phyloP scores from a whole-genome alignment of 2,797 vertebrate species.

The Sternotherus odoratus region DNA sequence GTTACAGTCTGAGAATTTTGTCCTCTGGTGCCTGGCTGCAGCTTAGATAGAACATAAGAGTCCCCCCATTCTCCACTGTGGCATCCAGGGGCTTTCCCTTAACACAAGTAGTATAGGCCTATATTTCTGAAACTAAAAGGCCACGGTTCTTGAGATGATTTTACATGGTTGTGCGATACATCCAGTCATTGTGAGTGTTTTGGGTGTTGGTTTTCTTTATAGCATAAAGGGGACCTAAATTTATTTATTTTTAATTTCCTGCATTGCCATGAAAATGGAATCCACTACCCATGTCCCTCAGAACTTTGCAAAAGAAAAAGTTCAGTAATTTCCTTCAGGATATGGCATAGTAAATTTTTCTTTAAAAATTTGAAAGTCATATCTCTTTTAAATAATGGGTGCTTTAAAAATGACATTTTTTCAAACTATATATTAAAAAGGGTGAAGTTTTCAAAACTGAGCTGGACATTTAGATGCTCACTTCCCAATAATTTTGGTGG shows the following conservation, averaged over 20 bases:
- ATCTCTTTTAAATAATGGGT: background rate
- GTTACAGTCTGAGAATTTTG: background rate
- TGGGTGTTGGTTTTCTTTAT: too few species aligned
- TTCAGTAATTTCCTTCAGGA: background rate
- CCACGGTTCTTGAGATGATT: too few species aligned
- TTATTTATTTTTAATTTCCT: too few species aligned
- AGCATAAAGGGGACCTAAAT: too few species aligned
- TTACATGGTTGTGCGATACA: too few species aligned
- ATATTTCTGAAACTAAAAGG: too few species aligned
- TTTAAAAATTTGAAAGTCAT: background rate
- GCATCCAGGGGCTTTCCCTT: rapidly evolving
- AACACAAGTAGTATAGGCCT: rapidly evolving
- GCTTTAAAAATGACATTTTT: background rate
- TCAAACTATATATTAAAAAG: background rate
- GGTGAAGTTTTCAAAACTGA: background rate
- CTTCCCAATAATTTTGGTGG: background rate
- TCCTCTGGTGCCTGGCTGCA: rapidly evolving
- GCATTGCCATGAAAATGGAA: too few species aligned
- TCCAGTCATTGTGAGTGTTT: too few species aligned
- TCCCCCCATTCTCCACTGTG: rapidly evolving
- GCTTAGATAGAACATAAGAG: background rate
- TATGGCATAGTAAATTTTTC: background rate
- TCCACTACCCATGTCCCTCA: background rate
- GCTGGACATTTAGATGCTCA: background rate
- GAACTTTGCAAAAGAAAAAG: background rate